Conservation (phyloP, 1,140 invertebrate species). For the Condylostylus longicornis region DNA sequence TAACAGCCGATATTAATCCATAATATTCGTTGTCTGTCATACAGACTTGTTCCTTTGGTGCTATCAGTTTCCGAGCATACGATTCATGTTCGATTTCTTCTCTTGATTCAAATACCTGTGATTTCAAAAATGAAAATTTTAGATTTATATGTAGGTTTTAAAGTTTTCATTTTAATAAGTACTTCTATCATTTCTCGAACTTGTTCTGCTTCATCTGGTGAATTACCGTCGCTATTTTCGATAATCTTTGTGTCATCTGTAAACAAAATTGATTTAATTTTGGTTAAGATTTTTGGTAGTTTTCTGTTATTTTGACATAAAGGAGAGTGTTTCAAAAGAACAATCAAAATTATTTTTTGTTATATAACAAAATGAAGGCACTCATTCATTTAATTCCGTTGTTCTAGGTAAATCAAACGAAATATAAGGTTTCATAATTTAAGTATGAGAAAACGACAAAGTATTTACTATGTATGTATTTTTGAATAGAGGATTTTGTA, state of each 20-base stretch:
- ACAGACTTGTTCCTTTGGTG: constrained; percentile 49
- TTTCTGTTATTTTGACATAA: too few species aligned
- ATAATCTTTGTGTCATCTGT: constrained; percentile 33
- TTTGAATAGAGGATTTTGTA: too few species aligned
- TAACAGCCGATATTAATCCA: constrained; percentile 52
- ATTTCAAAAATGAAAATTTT: constrained; percentile 14
- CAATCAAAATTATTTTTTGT: too few species aligned
- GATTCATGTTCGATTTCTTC: constrained; percentile 52
- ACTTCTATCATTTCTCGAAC: constrained; percentile 79
- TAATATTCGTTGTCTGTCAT: constrained; percentile 61
- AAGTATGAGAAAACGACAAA: too few species aligned
- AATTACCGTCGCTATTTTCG: constrained; percentile 37
- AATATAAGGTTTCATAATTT: too few species aligned
- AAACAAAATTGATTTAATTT: too few species aligned
- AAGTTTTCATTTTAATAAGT: neutral
- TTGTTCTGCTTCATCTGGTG: constrained; percentile 48
- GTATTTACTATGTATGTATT: too few species aligned
- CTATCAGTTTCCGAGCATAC: constrained; percentile 38
- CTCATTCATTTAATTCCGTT: too few species aligned
- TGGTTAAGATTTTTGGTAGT: too few species aligned
- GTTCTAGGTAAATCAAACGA: too few species aligned
- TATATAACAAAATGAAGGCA: too few species aligned
- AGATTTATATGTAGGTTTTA: neutral
- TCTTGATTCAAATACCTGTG: constrained; percentile 47
- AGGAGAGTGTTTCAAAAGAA: too few species aligned